A percentile compares a stretch with the other conserved stretches of the same genome.
Evolutionary conservation across 2,113 vertebrate genomes (phyloP).

Genomic region (Todiramphus saurophagus): DNA sequence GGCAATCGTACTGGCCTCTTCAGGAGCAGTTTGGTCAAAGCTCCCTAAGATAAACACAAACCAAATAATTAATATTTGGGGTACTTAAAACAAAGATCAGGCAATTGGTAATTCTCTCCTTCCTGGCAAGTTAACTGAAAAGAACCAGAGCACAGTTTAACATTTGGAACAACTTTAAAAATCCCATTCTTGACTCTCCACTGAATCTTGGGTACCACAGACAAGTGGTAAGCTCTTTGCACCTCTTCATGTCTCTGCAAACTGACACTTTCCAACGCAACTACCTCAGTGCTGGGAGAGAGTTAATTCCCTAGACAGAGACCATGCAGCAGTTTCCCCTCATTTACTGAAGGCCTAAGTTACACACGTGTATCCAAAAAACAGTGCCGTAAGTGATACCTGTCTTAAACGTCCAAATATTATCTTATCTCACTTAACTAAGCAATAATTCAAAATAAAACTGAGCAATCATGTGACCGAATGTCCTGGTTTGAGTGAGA

Average conservation of each 20-base stretch:
- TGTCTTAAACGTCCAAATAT: background rate
- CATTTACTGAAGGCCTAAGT: background rate
- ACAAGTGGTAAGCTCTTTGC: background rate
- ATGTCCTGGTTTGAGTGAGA: too few species aligned
- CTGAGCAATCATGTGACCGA: background rate
- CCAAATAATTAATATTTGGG: background rate
- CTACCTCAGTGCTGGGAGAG: background rate
- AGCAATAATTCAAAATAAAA: background rate
- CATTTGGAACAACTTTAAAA: background rate
- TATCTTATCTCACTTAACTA: background rate
- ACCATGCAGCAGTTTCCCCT: background rate
- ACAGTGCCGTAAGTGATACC: background rate
- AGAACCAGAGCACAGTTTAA: background rate
- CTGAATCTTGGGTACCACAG: background rate
- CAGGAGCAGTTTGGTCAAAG: slow-evolving; percentile 87
- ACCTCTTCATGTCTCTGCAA: background rate
- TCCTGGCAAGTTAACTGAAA: background rate
- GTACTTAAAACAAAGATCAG: background rate
- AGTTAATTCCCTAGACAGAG: background rate
- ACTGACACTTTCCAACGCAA: background rate
- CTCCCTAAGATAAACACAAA: slow-evolving; percentile 74
- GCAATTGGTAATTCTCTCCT: background rate
- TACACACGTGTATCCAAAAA: background rate
- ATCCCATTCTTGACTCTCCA: background rate
- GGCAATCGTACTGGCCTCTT: slow-evolving; percentile 80